Evolutionary conservation across 2,797 vertebrate species (phyloP).

Genomic region (Catharus ustulatus): DNA sequence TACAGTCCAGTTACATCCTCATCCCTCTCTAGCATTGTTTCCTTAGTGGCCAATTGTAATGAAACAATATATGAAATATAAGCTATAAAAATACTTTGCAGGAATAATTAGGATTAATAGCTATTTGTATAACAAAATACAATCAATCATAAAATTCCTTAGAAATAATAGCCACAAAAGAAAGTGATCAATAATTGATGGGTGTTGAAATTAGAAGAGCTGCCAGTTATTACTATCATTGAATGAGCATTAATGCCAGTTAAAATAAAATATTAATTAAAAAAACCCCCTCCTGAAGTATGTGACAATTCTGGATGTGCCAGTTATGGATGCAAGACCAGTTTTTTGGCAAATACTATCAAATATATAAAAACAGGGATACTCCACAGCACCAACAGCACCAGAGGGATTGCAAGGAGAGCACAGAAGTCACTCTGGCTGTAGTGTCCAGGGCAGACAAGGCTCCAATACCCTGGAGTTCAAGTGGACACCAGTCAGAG

Average conservation of each 20-base stretch:
- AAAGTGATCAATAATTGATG: background rate
- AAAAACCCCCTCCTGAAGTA: background rate
- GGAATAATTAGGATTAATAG: background rate
- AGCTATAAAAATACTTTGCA: background rate
- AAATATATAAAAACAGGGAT: background rate
- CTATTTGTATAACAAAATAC: background rate
- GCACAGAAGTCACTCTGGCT: background rate
- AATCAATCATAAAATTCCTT: background rate
- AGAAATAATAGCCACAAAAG: background rate
- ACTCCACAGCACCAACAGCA: background rate
- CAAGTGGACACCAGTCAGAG: accelerated
- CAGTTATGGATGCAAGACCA: accelerated
- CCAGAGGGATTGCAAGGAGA: background rate
- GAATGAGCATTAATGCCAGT: background rate
- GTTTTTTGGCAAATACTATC: background rate
- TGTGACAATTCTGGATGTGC: accelerated
- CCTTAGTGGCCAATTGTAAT: background rate
- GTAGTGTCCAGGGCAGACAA: accelerated
- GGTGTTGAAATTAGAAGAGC: background rate
- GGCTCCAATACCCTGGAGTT: accelerated
- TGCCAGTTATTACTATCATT: background rate
- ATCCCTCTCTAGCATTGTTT: background rate
- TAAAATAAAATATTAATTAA: background rate
- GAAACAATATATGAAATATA: background rate
- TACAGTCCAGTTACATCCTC: background rate